Conservation (phyloP, 1,140 invertebrate genomes). For the Diachasmimorpha longicaudata region DNA sequence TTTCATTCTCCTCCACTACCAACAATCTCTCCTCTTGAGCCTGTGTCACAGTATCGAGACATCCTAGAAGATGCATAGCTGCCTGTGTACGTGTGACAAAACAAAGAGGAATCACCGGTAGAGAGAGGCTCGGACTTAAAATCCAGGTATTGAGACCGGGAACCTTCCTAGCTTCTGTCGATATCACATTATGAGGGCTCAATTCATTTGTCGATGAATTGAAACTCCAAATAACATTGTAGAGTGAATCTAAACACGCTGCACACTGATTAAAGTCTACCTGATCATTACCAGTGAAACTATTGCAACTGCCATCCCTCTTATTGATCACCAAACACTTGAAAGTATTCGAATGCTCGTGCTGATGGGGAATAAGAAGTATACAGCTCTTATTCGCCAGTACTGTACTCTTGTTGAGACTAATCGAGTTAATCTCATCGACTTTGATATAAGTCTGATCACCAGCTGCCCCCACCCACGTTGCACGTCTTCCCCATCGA, state of each 20-base stretch:
- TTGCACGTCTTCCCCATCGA: conserved; percentile 80
- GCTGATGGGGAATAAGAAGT: conserved; percentile 73
- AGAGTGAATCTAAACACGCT: conserved; percentile 86
- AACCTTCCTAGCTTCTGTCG: conserved; percentile 66
- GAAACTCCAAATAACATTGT: conserved; percentile 86
- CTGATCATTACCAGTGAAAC: conserved; percentile 79
- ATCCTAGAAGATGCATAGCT: conserved; percentile 86
- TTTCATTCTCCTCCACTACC: conserved; percentile 63
- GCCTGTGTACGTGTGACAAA: conserved; percentile 82
- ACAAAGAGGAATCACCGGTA: conserved; percentile 75
- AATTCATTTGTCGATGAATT: conserved; percentile 74
- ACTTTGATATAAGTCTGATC: conserved; percentile 95
- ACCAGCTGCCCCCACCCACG: conserved; percentile 91
- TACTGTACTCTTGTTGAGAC: conserved; percentile 83
- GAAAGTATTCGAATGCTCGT: conserved; percentile 72
- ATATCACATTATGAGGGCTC: conserved; percentile 82
- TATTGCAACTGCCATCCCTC: conserved; percentile 80
- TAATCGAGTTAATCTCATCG: conserved; percentile 92
- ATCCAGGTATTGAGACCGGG: conserved; percentile 63
- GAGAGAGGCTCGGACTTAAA: conserved; percentile 78
- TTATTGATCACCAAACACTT: conserved; percentile 87
- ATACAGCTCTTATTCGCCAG: conserved; percentile 88
- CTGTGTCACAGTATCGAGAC: conserved; percentile 86
- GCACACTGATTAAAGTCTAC: conserved; percentile 77
- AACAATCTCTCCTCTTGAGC: conserved; percentile 75